Evolutionary conservation across 2,797 vertebrate species (phyloP).

Genomic region (Danio tinwini): DNA sequence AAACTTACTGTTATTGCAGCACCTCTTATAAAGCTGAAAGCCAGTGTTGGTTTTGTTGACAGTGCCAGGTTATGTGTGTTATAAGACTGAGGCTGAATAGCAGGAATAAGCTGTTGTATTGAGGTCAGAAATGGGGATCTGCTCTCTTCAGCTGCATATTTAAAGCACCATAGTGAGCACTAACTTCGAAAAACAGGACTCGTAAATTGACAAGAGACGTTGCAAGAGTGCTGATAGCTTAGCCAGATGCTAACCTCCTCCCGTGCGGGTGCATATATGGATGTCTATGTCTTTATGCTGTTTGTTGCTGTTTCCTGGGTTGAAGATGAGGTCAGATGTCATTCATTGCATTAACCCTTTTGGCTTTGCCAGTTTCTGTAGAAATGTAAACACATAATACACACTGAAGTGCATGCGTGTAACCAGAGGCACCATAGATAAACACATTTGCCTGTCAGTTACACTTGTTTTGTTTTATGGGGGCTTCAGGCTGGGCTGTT

Average conservation of each 20-base stretch:
- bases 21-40: no score
- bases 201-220: conserved; percentile 20
- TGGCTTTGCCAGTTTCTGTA: not conserved
- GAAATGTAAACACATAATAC: conserved; percentile 11
- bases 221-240: conserved; percentile 27
- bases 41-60: no score
- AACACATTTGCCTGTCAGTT: conserved; percentile 4
- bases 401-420: not conserved
- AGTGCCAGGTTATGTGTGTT: not conserved
- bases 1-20: no score
- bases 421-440: conserved; percentile 11
- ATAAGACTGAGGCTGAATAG: conserved; percentile 10
- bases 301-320: conserved; percentile 10
- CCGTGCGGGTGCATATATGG: not conserved
- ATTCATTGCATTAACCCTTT: conserved; percentile 18
- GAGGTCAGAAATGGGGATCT: not conserved
- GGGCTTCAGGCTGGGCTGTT: conserved; percentile 14
- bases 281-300: not conserved
- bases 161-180: conserved; percentile 41
- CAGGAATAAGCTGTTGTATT: not conserved
- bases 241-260: conserved; percentile 37
- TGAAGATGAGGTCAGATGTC: conserved; percentile 13
- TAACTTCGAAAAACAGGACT: conserved; percentile 37
- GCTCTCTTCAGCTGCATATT: conserved; percentile 34
- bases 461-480: not conserved